Percentiles rank a stretch among this genome's conserved stretches.
Conservation (phyloP, 2,113 vertebrate species). For the Leptobrachium leishanense region DNA sequence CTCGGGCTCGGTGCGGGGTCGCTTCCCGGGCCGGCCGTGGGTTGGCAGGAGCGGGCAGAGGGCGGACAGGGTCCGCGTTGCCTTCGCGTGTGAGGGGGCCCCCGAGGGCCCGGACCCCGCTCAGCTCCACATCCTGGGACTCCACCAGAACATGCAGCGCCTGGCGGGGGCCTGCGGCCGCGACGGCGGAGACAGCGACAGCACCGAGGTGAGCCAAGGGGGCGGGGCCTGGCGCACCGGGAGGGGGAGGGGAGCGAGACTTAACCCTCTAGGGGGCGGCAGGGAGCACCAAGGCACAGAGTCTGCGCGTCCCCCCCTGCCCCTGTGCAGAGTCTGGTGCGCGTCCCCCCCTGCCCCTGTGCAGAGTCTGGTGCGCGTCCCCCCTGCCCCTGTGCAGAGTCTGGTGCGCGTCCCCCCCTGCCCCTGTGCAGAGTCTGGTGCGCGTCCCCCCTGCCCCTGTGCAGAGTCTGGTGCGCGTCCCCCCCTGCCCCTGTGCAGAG, state of each 20-base stretch:
- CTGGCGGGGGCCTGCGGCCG: constrained; percentile 79
- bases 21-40: constrained; percentile 86
- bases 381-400: no score
- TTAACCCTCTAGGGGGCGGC: neutral
- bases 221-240: neutral
- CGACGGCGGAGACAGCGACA: constrained; percentile 69
- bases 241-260: neutral
- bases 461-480: no score
- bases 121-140: constrained; percentile 77
- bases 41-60: constrained; percentile 79
- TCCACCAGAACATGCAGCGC: constrained; percentile 78
- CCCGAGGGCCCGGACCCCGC: constrained; percentile 53
- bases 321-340: no score
- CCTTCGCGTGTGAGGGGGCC: constrained; percentile 65
- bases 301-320: no score
- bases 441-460: no score
- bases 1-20: constrained; percentile 80
- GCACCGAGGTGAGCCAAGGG: constrained; percentile 50
- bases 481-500: no score
- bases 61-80: constrained; percentile 75
- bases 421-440: no score
- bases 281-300: no score
- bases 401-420: no score
- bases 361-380: no score
- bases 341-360: no score